A percentile compares a stretch with the other conserved stretches of the same genome.
Evolutionary conservation across 23 tunicate genomes (phyloP).

Genomic region (Trididemnum nubilum): DNA sequence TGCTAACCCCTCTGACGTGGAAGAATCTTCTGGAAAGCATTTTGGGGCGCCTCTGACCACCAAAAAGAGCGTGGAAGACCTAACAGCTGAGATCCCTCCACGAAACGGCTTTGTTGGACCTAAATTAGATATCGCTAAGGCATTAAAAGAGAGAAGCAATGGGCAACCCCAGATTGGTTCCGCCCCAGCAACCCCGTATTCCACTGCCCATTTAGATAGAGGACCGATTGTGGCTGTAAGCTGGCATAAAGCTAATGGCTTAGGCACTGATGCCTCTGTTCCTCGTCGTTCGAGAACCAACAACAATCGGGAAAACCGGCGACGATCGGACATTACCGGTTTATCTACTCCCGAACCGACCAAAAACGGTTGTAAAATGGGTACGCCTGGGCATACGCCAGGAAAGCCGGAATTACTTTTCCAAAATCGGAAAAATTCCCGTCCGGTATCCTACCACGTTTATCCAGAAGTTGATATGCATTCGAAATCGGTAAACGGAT

Average conservation of each 20-base stretch:
- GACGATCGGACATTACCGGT: not conserved
- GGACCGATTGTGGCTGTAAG: not conserved
- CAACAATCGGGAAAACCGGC: not conserved
- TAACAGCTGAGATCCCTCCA: not conserved
- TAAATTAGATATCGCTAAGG: not conserved
- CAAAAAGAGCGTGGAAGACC: constrained; percentile 48
- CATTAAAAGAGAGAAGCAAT: not conserved
- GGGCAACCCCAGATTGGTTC: not conserved
- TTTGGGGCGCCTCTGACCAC: constrained; percentile 23
- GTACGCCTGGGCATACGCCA: constrained; percentile 37
- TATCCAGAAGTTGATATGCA: not conserved
- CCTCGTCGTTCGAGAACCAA: not conserved
- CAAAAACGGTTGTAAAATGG: constrained; percentile 15
- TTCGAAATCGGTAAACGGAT: not conserved
- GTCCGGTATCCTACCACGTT: constrained; percentile 25
- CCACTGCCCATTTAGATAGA: not conserved
- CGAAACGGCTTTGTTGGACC: not conserved
- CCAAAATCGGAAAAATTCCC: not conserved
- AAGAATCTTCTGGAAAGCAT: constrained; percentile 12
- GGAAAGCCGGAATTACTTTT: constrained; percentile 39
- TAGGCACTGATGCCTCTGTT: not conserved
- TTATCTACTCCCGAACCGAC: not conserved
- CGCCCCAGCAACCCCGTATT: not conserved
- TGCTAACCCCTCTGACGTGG: not conserved
- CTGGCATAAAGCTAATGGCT: not conserved